Percentiles rank a stretch among this genome's conserved stretches.
Evolutionary conservation across 2,888 invertebrate genomes (phyloP).

Genomic region (Pollenia angustigena): DNA sequence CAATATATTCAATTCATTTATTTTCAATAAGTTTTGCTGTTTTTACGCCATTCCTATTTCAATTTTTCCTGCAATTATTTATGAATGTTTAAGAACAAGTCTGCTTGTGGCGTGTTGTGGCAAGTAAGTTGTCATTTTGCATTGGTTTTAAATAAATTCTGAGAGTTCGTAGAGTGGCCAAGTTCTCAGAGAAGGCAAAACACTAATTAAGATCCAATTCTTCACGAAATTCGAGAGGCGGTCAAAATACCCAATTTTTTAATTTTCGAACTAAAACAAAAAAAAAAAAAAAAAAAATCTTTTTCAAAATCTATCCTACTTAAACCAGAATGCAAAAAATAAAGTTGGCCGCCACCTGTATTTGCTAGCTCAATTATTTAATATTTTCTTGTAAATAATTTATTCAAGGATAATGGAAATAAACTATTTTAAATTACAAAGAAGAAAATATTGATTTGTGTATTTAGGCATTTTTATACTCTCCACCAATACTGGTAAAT

Average conservation of each 20-base stretch:
- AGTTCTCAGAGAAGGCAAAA: no score
- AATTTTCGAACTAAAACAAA: no score
- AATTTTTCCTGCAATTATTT: background rate
- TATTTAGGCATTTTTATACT: background rate
- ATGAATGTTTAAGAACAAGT: background rate
- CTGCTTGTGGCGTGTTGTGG: background rate
- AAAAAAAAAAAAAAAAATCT: no score
- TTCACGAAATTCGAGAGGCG: no score
- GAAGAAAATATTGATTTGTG: slow-evolving; percentile 14
- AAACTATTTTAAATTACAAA: slow-evolving; percentile 9
- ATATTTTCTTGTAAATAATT: slow-evolving; percentile 44
- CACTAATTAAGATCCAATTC: no score
- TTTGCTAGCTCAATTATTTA: slow-evolving; percentile 33
- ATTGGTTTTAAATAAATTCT: background rate
- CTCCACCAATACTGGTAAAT: no score
- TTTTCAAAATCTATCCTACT: no score
- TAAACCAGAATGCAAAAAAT: no score
- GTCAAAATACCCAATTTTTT: no score
- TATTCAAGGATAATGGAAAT: slow-evolving; percentile 48
- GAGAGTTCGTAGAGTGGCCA: no score
- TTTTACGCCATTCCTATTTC: slow-evolving; percentile 18
- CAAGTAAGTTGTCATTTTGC: background rate
- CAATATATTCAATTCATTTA: slow-evolving; percentile 31
- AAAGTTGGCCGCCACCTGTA: background rate
- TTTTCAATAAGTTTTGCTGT: slow-evolving; percentile 50